Base-by-base conservation (phyloP, 2,888 invertebrate species). In the Nowickia ferox region DNA sequence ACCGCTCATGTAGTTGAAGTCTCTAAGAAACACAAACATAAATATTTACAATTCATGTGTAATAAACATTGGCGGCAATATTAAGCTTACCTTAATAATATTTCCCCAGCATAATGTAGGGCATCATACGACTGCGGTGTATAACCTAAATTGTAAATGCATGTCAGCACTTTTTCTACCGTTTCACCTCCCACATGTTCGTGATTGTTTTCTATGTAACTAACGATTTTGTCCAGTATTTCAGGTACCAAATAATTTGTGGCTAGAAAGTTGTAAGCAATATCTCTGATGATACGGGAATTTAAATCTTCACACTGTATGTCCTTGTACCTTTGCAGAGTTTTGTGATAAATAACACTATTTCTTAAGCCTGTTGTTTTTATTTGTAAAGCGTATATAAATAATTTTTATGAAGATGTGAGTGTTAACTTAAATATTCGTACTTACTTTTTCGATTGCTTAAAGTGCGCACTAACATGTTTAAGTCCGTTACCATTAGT, bases 1-100 rank as follows among this genome's bases (percentile, higher is more conserved):
- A 5, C 94, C 94, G 68, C 93, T 93, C 90, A 95, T 92, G 65
- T 93, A 91, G 74, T 94, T 93, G 88, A 94, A 94, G 89, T 95
- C 94, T 80, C 95, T 95, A 88, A 53, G 92, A 91, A 53, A 30
- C 0, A 30, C 2, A 22, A 75, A 53, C 30, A 44, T 42, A 61
- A 66, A 57, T 80, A 38, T 9, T 22, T 71, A 53, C 9, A 42
- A 11, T 74, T 22, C 19, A 15, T 11, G 40, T 13, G 5, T 30
- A 10, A 42, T 30, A 30, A 30, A 30, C 6, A 30, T 30, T 5
- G 30, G 6, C 6, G 30, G 6, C 6, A 30, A 30, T 42, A 11
- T 68, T 10, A 1, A 40, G 80, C 53, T 22, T 89, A 94, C 94
- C 94, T 92, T 51, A 93, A 89, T 59, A 94, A 89, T 15, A 94